Base-by-base conservation (phyloP, 2,888 invertebrate species). In the Xanthia icteritia region DNA sequence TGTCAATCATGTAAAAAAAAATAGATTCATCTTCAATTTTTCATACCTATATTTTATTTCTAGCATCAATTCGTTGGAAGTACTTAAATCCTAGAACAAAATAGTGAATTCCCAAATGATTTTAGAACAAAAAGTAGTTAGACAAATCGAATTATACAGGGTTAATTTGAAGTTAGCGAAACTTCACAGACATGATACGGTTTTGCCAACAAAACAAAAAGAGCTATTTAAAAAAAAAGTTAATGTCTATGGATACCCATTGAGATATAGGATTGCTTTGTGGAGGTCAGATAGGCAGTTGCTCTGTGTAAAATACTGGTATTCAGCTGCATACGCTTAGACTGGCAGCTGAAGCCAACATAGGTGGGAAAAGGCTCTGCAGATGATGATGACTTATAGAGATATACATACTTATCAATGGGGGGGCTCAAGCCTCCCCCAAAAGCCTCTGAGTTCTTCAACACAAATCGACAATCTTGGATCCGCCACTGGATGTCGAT, bases 111-210 rank as follows among this genome's bases (percentile, higher is more conserved):
- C 36, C n/a, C 56, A 63, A 27, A 42, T 6, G 27, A 60, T 23
- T 72, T 13, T 76, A 76, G 54, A 83, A 76, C 69, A 69, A 71
- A 74, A 78, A 65, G 65, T 81, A 77, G 68, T 83, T 76, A 82
- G 77, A 74, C 27, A 70, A 77, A 70, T 54, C 39, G 45, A 76
- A 61, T 72, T 73, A 66, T 36, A 56, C 64, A 64, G 64, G 48
- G 56, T 20, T 48, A 15, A 5, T 27, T 23, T 58, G 3, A n/a
- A 73, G 5, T 58, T 58, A 20, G 74, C 17, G 8, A 42, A 78
- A 64, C 31, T 80, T 78, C 13, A 61, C 23, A 6, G n/a, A 4
- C 11, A 23, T 31, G 36, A 17, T 42, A 17, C 0, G 5, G n/a
- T n/a, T n/a, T n/a, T n/a, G n/a, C n/a, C n/a, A n/a, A n/a, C n/a